phyloP scores from a whole-genome alignment of 2,888 invertebrate genomes.

The Nycteola revayana region DNA sequence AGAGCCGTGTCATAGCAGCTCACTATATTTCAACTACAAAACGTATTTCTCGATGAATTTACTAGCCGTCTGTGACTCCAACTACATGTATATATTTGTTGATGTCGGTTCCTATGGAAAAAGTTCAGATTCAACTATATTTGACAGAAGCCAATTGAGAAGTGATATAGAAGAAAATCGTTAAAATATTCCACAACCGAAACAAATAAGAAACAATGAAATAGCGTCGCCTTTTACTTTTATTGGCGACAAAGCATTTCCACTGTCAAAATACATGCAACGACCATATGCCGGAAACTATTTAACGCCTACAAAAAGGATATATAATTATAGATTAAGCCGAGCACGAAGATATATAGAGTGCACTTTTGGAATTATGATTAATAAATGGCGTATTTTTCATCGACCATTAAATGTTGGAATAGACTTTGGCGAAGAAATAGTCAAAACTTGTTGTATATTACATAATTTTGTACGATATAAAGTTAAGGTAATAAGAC shows the following conservation, averaged over 20 bases:
- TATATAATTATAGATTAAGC: constrained; percentile 14
- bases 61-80: constrained; percentile 21
- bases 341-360: constrained; percentile 12
- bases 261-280: constrained; percentile 16
- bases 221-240: constrained; percentile 20
- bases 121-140: constrained; percentile 14
- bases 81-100: constrained; percentile 22
- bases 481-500: constrained; percentile 11
- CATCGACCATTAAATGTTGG: constrained; percentile 7
- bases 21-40: constrained; percentile 17
- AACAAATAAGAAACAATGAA: constrained; percentile 14
- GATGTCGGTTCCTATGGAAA: constrained; percentile 27
- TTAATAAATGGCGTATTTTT: constrained; percentile 8
- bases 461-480: constrained; percentile 17
- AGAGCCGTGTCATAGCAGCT: constrained; percentile 18
- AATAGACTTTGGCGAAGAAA: constrained; percentile 18
- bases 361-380: constrained; percentile 9
- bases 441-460: constrained; percentile 20
- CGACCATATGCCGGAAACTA: constrained; percentile 18
- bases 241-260: constrained; percentile 24
- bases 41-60: constrained; percentile 23
- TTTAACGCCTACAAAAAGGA: constrained; percentile 13
- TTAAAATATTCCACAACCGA: constrained; percentile 14
- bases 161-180: constrained; percentile 10
- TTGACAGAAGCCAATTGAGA: constrained; percentile 12